Base-by-base conservation (phyloP, 1,140 invertebrate species). In the Tribolium madens region DNA sequence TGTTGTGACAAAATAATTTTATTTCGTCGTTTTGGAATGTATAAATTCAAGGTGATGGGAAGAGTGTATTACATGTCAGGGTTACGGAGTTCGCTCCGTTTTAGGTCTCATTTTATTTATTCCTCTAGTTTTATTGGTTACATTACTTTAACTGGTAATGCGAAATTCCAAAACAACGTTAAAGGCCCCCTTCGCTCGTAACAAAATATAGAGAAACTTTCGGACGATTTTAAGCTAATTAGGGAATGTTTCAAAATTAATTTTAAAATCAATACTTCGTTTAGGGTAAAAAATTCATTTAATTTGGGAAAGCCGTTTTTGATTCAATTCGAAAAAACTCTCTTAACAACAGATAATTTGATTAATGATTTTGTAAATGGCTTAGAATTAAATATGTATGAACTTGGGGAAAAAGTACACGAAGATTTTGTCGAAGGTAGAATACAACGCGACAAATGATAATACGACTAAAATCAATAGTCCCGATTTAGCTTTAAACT, bases 211-310 rank as follows among this genome's bases (percentile, higher is more conserved):
- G 21, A n/a, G 26, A 64, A 64, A 64, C 57, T 64, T 64, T 64
- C 57, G 17, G 57, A 12, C 26, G 57, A 64, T 64, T 64, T 64
- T 64, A 64, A 64, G 26, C 57, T 64, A 64, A 64, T 64, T 64
- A 64, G 21, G 57, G 26, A 31, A 64, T 33, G 26, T 64, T 64
- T 33, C 26, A 64, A 64, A 64, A 64, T 64, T 64, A 31, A 64
- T 64, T 64, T 31, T 64, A 64, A 64, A 64, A 64, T 64, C 57
- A 64, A 64, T 64, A 64, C 57, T 64, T 64, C 57, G 26, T 64
- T 64, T 64, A 13, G 21, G 26, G 26, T 93, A 93, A 85, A 94
- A 93, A 91, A 89, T 68, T 33, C 17, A 53, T 78, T 76, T 60
- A 64, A 64, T 64, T 14, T 64, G 1, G 26, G 57, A 33, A 33